These are phyloP conservation scores for Paedocypris micromegethes DNA, from an alignment of 2,797 vertebrate species.

Conservation along the genomic window DNA sequence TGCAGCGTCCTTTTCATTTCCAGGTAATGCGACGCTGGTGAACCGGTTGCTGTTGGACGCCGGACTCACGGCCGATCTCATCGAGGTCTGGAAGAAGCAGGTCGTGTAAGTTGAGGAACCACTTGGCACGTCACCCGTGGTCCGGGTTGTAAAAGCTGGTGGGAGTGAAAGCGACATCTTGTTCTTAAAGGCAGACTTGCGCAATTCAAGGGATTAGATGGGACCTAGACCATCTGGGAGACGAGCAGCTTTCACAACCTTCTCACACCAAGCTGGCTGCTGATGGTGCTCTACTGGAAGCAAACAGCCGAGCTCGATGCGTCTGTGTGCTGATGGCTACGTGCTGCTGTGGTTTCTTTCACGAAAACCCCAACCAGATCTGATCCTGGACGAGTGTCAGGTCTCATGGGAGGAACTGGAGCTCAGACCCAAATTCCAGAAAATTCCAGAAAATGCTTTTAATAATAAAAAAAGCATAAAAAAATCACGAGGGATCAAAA, in stretches of 20 bases:
- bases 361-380: no score
- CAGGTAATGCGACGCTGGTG: conserved; percentile 70
- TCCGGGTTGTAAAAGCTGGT: conserved; percentile 8
- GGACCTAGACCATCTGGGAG: conserved; percentile 14
- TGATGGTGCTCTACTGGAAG: no score
- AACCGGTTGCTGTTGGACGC: conserved; percentile 88
- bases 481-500: no score
- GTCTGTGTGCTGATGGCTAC: no score
- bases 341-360: no score
- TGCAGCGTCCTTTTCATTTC: not conserved
- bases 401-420: no score
- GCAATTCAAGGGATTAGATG: conserved; percentile 22
- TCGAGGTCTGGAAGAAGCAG: conserved; percentile 82
- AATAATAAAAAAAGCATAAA: no score
- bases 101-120: conserved; percentile 73
- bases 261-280: not conserved
- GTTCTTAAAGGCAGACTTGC: conserved; percentile 10
- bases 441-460: no score
- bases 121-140: not conserved
- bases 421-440: no score
- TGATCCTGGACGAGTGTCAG: no score
- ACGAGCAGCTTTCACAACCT: conserved; percentile 2
- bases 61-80: conserved; percentile 85
- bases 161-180: conserved; percentile 24
- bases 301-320: no score